Base-by-base conservation (phyloP, 2,888 invertebrate species). In the Trilocha varians region DNA sequence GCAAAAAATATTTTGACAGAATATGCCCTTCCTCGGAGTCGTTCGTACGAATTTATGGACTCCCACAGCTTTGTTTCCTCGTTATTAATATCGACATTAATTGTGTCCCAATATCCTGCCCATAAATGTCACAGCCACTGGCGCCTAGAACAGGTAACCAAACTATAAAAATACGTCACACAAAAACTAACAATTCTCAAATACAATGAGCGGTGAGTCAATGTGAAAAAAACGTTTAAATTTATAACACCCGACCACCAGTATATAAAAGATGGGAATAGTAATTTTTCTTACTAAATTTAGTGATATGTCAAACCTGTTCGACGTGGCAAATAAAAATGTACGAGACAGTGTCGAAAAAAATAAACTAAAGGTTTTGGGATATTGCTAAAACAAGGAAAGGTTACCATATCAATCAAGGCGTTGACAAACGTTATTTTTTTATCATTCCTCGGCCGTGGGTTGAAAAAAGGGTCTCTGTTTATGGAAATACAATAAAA, bases 341-440 rank as follows among this genome's bases (percentile, higher is more conserved):
- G 73, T 79, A 78, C 70, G 68, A 71, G 59, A 52, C 58, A 60
- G 60, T 59, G 62, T 59, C 52, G 59, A 66, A 72, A 77, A 80
- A 83, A 75, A 52, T 53, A 55, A 62, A 59, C 56, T 60, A 63
- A 67, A 62, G 67, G 59, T 67, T 48, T 68, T 60, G 74, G 79
- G 78, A 75, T 80, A 79, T 78, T 80, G 82, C 82, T 84, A 84
- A 85, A 85, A 85, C 85, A 85, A 84, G 82, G 76, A 68, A 82
- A 73, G 78, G 78, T 80, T 77, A 70, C 76, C 78, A 68, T 82
- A 84, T 84, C 84, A 80, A 84, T 83, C 83, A 85, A 80, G 71
- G 75, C 77, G 82, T 78, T 82, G 82, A 83, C 82, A 84, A 82
- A 82, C 78, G 74, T 70, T 57, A 62, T 56, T 56, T 70, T 79